Base-by-base conservation (phyloP, 1,140 invertebrate genomes). In the Arctopsyche grandis region DNA sequence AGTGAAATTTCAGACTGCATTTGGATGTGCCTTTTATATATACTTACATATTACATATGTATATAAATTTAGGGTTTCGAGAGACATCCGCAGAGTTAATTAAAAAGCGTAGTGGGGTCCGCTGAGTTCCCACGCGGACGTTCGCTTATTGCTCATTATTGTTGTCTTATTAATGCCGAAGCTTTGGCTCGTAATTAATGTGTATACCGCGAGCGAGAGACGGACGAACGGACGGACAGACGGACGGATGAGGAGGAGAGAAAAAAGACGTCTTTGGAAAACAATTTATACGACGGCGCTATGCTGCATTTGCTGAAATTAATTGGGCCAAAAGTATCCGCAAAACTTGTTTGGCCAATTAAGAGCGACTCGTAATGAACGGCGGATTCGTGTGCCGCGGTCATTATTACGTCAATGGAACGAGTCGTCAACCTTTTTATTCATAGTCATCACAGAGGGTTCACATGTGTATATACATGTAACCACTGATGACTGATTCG, bases 221-320 rank as follows among this genome's bases (percentile, higher is more conserved):
- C 48, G 48, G 48, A 52, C 48, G 48, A 10, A 52, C 48, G 48
- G 48, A 52, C 48, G 48, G 10, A 52, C 48, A 10, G 12, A 16
- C 12, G 48, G 10, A 16, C 48, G 10, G 48, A 12, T 5, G 44
- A 46, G 12, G 12, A 16, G 10, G 4, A 12, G 24, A 26, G 22
- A 66, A n/a, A 24, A 4, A 26, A 66, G 63, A 66, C 24, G 60
- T 66, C 60, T 74, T 66, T 48, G 77, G 21, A 75, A 78, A 69
- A 81, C 80, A 78, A 78, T 81, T 78, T 78, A 78, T 70, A 44
- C 52, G 26, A 16, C 43, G 63, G 69, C 19, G 46, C 38, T 46
- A 69, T 69, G 69, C 71, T 81, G 77, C 77, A 75, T 71, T 81
- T 78, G 70, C 77, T 69, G 60, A 81, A 81, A 81, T 77, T 81